Evolutionary conservation across 2,797 vertebrate genomes (phyloP).

Genomic region (Poecilia gillii): DNA sequence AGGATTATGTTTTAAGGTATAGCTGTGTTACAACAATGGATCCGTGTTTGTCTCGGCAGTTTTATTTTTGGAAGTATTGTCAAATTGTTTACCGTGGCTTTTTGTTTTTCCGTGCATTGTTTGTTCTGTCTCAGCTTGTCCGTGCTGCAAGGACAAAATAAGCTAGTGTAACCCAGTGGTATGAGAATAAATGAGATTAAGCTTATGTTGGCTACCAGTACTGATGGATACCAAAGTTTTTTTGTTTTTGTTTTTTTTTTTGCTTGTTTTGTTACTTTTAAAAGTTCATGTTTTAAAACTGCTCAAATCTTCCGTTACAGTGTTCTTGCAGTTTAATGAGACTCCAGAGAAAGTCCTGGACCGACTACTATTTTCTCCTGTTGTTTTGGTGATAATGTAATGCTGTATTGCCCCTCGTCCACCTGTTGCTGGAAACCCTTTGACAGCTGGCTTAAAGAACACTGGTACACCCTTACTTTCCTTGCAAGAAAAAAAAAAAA

Average conservation of each 20-base stretch:
- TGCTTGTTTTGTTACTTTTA: too few relatives aligned
- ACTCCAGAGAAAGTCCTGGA: neutral
- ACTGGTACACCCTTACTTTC: neutral
- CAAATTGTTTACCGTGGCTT: neutral
- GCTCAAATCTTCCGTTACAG: neutral
- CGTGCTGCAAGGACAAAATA: neutral
- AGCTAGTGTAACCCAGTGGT: neutral
- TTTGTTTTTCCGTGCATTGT: constrained; percentile 16
- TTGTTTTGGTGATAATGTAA: neutral
- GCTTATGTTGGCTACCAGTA: neutral
- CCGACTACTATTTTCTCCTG: neutral
- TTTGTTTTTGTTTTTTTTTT: neutral
- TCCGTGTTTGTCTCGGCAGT: neutral
- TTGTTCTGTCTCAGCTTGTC: neutral
- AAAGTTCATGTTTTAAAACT: neutral
- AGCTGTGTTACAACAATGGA: constrained; percentile 29
- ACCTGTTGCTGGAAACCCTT: neutral
- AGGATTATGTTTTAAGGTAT: constrained; percentile 30
- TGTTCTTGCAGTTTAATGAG: neutral
- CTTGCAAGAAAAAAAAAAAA: neutral
- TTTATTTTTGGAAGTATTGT: neutral
- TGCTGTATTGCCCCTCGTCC: neutral
- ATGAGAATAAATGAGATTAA: constrained; percentile 6
- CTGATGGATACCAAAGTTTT: neutral
- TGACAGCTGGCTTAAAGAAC: neutral